Percentiles rank a stretch among this genome's conserved stretches.
Evolutionary conservation across 2,888 invertebrate species (phyloP).

Genomic region (Sussaba pulchella): DNA sequence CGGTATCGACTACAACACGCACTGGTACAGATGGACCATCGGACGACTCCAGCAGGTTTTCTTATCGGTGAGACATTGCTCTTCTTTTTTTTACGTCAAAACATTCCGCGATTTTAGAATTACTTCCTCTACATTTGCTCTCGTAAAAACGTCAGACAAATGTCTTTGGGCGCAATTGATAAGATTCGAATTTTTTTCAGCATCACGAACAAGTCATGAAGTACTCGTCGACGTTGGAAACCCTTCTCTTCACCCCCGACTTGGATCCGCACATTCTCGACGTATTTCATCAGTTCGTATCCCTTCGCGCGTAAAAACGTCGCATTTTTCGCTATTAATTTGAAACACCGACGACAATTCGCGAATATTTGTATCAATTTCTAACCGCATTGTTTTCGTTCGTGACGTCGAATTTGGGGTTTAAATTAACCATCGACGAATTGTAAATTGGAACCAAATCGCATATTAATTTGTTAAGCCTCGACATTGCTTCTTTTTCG

Average conservation of each 20-base stretch:
- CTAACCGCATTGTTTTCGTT: conserved; percentile 33
- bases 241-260: conserved; percentile 97
- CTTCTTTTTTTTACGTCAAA: too few relatives aligned
- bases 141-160: too few relatives aligned
- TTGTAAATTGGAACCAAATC: background rate
- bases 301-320: conserved; percentile 89
- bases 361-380: conserved; percentile 12
- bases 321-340: conserved; percentile 25
- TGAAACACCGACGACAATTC: conserved; percentile 32
- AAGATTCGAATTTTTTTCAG: conserved; percentile 86
- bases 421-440: conserved; percentile 26
- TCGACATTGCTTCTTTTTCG: too few relatives aligned
- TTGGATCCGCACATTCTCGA: conserved; percentile 98
- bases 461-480: too few relatives aligned
- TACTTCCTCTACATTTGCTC: too few relatives aligned
- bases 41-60: conserved; percentile 98
- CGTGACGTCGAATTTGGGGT: conserved; percentile 3
- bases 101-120: too few relatives aligned
- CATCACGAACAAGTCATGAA: conserved; percentile 99
- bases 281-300: conserved; percentile 98
- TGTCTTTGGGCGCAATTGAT: background rate
- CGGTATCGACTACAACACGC: conserved; percentile 95
- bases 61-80: conserved; percentile 90
- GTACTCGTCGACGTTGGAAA: conserved; percentile 97
- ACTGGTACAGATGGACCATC: conserved; percentile 98